These are phyloP conservation scores for Rhabdophis nuchalis DNA, from an alignment of 2,797 vertebrate genomes.

Conservation along the genomic window DNA sequence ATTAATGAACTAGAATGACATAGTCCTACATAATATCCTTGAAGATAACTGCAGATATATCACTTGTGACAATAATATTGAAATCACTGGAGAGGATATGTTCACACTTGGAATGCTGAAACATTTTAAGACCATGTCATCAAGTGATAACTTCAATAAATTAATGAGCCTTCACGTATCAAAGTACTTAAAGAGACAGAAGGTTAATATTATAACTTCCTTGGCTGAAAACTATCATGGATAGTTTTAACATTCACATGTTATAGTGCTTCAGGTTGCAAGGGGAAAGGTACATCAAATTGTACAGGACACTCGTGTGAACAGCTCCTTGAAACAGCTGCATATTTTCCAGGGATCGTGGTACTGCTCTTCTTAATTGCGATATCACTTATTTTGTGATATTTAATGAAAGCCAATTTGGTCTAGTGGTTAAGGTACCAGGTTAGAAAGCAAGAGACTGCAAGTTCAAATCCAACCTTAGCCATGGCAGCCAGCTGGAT, in stretches of 20 bases:
- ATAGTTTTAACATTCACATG: neutral
- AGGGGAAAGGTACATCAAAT: neutral
- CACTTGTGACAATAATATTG: slow-evolving; percentile 36
- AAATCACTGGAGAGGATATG: slow-evolving; percentile 46
- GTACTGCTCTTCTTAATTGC: neutral
- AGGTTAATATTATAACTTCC: neutral
- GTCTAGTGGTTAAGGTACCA: too few species aligned
- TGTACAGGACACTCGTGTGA: neutral
- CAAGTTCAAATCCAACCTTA: too few species aligned
- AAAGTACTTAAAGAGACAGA: neutral
- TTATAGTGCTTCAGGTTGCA: neutral
- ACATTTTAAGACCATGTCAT: neutral
- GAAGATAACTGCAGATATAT: slow-evolving; percentile 44
- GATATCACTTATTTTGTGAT: neutral
- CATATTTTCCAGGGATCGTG: neutral
- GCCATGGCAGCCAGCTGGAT: too few species aligned
- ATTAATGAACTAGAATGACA: slow-evolving; percentile 20
- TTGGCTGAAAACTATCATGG: neutral
- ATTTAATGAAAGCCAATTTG: neutral
- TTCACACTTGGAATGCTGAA: neutral
- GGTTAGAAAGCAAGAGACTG: too few species aligned
- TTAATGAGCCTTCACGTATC: neutral
- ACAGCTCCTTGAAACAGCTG: neutral
- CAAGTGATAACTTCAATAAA: neutral
- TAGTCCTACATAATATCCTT: slow-evolving; percentile 16